Evolutionary conservation across 2,888 invertebrate genomes (phyloP).

Genomic region (Atrina japonica): DNA sequence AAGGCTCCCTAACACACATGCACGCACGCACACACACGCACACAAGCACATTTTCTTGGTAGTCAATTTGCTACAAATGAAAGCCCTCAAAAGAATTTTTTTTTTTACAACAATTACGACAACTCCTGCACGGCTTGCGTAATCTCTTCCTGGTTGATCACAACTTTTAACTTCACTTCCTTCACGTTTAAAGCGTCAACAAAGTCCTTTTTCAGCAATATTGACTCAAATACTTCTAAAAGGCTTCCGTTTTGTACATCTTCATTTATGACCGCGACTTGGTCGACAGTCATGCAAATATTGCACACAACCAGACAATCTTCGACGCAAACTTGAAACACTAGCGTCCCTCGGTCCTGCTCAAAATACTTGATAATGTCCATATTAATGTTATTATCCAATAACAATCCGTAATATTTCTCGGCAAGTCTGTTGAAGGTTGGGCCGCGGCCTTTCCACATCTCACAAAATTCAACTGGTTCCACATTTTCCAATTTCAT

Average conservation of each 20-base stretch:
- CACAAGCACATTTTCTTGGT: too few species aligned
- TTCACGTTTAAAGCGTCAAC: constrained; percentile 63
- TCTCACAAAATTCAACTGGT: constrained; percentile 37
- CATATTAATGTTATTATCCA: constrained; percentile 63
- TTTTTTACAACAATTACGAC: too few species aligned
- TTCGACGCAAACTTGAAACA: constrained; percentile 68
- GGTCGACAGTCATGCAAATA: constrained; percentile 73
- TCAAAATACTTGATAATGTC: constrained; percentile 76
- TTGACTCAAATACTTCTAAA: constrained; percentile 62
- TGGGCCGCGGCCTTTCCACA: constrained; percentile 43
- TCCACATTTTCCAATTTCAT: constrained; percentile 21
- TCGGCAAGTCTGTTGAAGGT: constrained; percentile 37
- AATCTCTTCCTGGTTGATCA: constrained; percentile 69
- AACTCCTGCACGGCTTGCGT: constrained; percentile 64
- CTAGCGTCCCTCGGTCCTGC: constrained; percentile 76
- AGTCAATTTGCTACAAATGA: too few species aligned
- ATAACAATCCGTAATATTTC: constrained; percentile 54
- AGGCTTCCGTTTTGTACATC: constrained; percentile 69
- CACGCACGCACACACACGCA: too few species aligned
- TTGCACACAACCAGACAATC: constrained; percentile 70
- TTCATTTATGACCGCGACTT: constrained; percentile 65
- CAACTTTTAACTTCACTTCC: constrained; percentile 67
- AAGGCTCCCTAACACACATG: too few species aligned
- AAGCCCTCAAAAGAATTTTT: too few species aligned
- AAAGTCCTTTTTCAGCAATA: constrained; percentile 61